phyloP scores from a whole-genome alignment of 2,113 vertebrate species.

The Willisornis vidua region DNA sequence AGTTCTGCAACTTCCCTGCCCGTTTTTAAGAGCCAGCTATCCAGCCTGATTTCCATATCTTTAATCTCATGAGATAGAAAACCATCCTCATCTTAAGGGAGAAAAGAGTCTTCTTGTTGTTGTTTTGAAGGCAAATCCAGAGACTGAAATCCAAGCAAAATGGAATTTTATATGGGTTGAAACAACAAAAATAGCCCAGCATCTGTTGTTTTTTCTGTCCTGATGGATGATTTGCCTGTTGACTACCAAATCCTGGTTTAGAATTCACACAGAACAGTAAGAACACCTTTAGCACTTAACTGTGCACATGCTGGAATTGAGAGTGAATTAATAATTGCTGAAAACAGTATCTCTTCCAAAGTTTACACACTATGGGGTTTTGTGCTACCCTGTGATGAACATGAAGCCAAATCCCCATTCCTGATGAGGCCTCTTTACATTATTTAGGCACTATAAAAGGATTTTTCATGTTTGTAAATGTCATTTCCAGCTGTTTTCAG shows the following conservation, averaged over 20 bases:
- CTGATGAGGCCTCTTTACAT: not conserved
- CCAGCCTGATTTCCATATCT: not conserved
- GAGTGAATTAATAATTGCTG: not conserved
- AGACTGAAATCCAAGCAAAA: constrained; percentile 3
- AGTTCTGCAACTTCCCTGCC: not conserved
- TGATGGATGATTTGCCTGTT: constrained; percentile 7
- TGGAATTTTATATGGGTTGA: constrained; percentile 30
- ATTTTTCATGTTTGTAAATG: not conserved
- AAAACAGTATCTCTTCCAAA: not conserved
- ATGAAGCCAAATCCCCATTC: not conserved
- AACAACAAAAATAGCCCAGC: constrained; percentile 62
- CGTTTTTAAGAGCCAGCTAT: not conserved
- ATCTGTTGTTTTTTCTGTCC: constrained; percentile 46
- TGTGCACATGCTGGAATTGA: not conserved
- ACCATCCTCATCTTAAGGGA: not conserved
- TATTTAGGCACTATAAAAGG: not conserved
- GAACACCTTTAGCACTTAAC: not conserved
- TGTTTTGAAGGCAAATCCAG: constrained; percentile 28
- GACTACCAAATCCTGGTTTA: constrained; percentile 12
- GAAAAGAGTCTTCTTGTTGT: constrained; percentile 8
- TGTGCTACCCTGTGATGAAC: not conserved
- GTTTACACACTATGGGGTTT: not conserved
- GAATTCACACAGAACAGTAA: not conserved
- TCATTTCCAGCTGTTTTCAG: not conserved
- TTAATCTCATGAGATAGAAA: not conserved